phyloP scores from a whole-genome alignment of 2,113 vertebrate species.

The Nyctereutes procyonoides region DNA sequence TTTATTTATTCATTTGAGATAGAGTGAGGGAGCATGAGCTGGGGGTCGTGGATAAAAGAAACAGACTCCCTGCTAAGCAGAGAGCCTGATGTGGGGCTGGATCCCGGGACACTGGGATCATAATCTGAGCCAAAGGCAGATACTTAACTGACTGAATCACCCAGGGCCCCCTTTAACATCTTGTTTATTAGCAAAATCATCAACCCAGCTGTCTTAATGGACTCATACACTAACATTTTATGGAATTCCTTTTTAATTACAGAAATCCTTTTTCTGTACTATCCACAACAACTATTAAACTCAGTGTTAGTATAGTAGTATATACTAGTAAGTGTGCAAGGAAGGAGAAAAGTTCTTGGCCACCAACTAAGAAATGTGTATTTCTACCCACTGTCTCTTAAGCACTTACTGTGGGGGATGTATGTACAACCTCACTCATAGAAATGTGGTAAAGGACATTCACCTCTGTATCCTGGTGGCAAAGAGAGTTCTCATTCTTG shows the following conservation, averaged over 20 bases:
- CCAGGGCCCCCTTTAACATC: constrained; percentile 87
- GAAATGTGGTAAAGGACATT: constrained; percentile 90
- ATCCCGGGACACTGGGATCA: no score
- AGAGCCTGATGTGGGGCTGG: no score
- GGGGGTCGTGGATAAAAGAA: no score
- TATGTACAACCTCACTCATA: not conserved
- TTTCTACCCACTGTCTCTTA: not conserved
- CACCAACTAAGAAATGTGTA: not conserved
- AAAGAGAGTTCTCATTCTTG: constrained; percentile 91
- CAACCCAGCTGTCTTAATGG: constrained; percentile 93
- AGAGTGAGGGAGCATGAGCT: no score
- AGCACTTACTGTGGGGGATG: not conserved
- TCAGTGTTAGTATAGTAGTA: not conserved
- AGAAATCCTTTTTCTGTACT: not conserved
- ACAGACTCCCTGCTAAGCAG: no score
- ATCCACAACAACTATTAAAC: not conserved
- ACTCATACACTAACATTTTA: constrained; percentile 66
- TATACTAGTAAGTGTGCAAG: not conserved
- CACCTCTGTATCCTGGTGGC: constrained; percentile 91
- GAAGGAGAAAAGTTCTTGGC: not conserved
- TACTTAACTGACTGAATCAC: no score
- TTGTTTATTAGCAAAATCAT: constrained; percentile 96
- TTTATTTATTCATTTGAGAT: no score
- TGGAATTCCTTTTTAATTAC: not conserved
- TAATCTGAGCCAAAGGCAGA: no score